Evolutionary conservation across 2,113 vertebrate genomes (phyloP), one percentile per base, ranked within the genome.

Genomic region (Physeter macrocephalus): DNA sequence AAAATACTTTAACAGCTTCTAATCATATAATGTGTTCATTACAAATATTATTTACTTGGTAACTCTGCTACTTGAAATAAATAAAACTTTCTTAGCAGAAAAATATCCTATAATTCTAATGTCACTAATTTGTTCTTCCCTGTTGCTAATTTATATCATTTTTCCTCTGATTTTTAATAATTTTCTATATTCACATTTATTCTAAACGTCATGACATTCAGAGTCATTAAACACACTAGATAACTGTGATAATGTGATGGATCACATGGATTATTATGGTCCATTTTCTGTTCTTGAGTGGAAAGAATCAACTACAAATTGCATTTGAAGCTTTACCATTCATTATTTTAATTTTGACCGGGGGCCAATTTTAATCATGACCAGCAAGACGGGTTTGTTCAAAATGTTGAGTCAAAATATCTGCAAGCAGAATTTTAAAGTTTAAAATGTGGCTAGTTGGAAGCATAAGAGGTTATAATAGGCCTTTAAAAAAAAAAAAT

Each of bases 11-110:
- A 88, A 54, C 39, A 93, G n/a, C 71, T 78, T 84, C 21, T 94
- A 2, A 72, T 94, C 43, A 52, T 66, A n/a, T 34, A 92, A 39
- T 77, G 49, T 94, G 43, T 72, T 96, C 41, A 59, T 81, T 85
- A 95, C 36, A 83, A 62, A 43, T 93, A 77, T 49, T 61, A 95
- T 81, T 90, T 97, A 11, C 18, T 94, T 96, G 66, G 39, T 71
- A 95, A 64, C 46, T 71, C 29, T 95, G 64, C 52, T 85, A 90
- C 62, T 90, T 85, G 18, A 96, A 90, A 84, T 49, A 93, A 94
- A 81, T 95, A 87, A 97, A 94, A 94, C 75, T 71, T 97, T 97
- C 64, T 93, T 94, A 69, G 67, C 46, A 91, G 89, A 95, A 92
- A 83, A 93, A 13, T 91, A 59, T n/a, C 17, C 64, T 89, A 41